These are phyloP conservation scores for Rhyacichthys aspro DNA, from an alignment of 2,797 vertebrate species.

Conservation along the genomic window DNA sequence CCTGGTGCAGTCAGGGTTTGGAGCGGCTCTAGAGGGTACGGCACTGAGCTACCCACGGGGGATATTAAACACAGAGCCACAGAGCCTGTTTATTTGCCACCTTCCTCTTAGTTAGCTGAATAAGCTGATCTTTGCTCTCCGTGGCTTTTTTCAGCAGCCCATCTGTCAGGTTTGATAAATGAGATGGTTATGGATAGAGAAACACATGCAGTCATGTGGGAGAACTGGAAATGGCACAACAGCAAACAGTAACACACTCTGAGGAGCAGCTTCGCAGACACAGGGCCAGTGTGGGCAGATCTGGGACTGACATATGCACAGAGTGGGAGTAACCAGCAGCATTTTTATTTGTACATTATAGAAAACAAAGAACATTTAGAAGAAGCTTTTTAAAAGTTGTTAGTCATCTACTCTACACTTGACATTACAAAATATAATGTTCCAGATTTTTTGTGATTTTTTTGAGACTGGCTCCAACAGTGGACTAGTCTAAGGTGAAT, in stretches of 20 bases:
- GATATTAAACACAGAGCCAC: slow-evolving; percentile 30
- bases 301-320: too few species aligned
- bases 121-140: slow-evolving; percentile 50
- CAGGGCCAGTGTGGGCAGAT: too few species aligned
- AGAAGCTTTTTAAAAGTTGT: too few species aligned
- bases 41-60: slow-evolving; percentile 18
- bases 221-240: slow-evolving; percentile 38
- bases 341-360: too few species aligned
- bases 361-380: too few species aligned
- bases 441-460: too few species aligned
- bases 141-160: slow-evolving; percentile 34
- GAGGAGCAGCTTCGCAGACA: not conserved
- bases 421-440: too few species aligned
- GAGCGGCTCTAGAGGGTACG: slow-evolving; percentile 15
- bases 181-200: slow-evolving; percentile 29
- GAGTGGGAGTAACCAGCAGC: too few species aligned
- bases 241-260: slow-evolving; percentile 30
- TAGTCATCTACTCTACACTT: too few species aligned
- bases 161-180: slow-evolving; percentile 65
- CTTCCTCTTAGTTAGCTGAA: slow-evolving; percentile 48
- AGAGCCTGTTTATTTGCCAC: slow-evolving; percentile 24
- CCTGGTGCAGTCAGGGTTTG: slow-evolving; percentile 18
- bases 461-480: too few species aligned
- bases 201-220: slow-evolving; percentile 26
- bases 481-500: too few species aligned